These are phyloP conservation scores for Paradisaea rubra DNA, from an alignment of 2,113 vertebrate species.

Conservation along the genomic window DNA sequence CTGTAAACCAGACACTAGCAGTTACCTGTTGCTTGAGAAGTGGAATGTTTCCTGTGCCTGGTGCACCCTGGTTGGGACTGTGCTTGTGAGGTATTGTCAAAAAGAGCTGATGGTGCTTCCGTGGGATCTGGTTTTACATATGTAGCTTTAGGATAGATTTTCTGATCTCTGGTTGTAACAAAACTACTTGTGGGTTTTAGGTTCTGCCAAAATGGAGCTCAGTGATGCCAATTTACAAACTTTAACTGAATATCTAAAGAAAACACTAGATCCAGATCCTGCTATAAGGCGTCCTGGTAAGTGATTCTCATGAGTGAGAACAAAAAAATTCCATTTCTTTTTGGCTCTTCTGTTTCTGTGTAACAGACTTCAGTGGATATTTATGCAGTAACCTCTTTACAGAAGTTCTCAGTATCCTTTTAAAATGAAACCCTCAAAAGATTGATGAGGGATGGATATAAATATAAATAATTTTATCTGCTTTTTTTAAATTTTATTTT, in stretches of 20 bases:
- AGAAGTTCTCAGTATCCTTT: neutral
- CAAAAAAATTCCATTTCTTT: neutral
- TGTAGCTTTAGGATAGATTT: neutral
- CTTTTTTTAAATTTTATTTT: neutral
- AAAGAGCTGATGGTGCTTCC: neutral
- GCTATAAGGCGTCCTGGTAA: conserved; percentile 92
- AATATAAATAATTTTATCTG: neutral
- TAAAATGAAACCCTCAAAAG: neutral
- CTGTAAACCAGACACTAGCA: neutral
- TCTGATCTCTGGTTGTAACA: neutral
- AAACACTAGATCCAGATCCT: conserved; percentile 94
- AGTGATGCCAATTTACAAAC: conserved; percentile 94
- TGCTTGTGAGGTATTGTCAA: neutral
- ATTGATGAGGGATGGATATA: neutral
- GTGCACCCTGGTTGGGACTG: rapidly evolving
- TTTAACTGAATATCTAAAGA: conserved; percentile 91
- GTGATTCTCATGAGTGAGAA: neutral
- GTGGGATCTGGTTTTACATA: neutral
- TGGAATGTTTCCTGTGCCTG: neutral
- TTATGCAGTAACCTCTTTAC: neutral
- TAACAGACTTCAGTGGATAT: neutral
- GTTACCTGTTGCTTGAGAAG: neutral
- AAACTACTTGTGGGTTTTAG: conserved; percentile 45
- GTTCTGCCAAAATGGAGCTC: conserved; percentile 85
- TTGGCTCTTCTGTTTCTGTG: neutral